Conservation (phyloP, 2,113 vertebrate genomes). For the Leptobrachium ailaonicum region DNA sequence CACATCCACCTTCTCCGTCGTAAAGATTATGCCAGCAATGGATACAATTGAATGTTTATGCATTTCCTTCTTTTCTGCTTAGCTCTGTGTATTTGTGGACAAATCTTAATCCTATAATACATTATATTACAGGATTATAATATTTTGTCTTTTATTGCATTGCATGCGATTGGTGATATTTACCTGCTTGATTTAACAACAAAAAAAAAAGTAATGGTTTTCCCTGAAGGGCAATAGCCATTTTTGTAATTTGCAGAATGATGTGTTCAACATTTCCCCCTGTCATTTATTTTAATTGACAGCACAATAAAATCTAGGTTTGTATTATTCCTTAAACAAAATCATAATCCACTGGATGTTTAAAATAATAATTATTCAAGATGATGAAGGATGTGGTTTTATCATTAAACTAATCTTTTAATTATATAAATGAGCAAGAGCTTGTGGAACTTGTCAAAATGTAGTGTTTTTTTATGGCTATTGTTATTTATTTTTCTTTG, state of each 20-base stretch:
- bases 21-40: neutral
- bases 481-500: no score
- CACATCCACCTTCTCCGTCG: neutral
- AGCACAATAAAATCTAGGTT: neutral
- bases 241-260: neutral
- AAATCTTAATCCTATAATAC: neutral
- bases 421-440: no score
- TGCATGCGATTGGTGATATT: neutral
- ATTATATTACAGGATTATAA: constrained; percentile 1
- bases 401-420: no score
- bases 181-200: neutral
- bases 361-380: no score
- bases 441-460: no score
- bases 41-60: neutral
- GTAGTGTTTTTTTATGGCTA: no score
- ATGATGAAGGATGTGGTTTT: no score
- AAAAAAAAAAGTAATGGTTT: neutral
- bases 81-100: neutral
- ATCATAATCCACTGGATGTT: no score
- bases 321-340: no score
- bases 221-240: neutral
- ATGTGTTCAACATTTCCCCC: neutral
- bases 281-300: neutral
- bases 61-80: neutral
- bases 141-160: neutral